phyloP scores from a whole-genome alignment of 2,797 vertebrate genomes.

The Tauraco hartlaubi region DNA sequence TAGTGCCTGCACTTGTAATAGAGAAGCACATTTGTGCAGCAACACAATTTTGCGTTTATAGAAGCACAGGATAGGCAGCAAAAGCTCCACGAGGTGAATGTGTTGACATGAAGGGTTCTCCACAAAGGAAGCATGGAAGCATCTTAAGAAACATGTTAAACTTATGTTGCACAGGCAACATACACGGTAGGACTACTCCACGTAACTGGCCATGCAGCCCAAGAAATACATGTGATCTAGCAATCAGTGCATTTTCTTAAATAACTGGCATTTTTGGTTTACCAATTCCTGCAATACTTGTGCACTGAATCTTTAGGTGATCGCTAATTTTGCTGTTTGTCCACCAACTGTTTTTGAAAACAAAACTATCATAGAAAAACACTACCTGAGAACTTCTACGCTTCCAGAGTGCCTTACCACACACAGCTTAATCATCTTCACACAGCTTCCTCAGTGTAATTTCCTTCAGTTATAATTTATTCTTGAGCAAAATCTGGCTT shows the following conservation, averaged over 20 bases:
- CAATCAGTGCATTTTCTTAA: background rate
- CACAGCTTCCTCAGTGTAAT: background rate
- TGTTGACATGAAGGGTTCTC: background rate
- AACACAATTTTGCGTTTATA: background rate
- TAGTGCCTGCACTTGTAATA: background rate
- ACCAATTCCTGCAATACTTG: background rate
- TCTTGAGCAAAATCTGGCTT: background rate
- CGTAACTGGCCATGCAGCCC: accelerated
- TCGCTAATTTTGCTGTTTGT: background rate
- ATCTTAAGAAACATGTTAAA: background rate
- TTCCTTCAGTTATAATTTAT: background rate
- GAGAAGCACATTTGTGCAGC: background rate
- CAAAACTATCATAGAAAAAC: accelerated
- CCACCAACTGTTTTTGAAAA: background rate
- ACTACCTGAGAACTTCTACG: background rate
- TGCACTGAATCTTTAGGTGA: background rate
- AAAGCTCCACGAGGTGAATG: background rate
- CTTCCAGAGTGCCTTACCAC: background rate
- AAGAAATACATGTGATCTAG: background rate
- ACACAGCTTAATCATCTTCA: background rate
- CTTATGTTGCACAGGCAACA: background rate
- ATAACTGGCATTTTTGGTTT: background rate
- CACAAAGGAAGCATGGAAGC: background rate
- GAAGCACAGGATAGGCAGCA: background rate
- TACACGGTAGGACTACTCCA: background rate